Evolutionary conservation across 2,888 invertebrate genomes (phyloP).

Genomic region (Plutella xylostella): DNA sequence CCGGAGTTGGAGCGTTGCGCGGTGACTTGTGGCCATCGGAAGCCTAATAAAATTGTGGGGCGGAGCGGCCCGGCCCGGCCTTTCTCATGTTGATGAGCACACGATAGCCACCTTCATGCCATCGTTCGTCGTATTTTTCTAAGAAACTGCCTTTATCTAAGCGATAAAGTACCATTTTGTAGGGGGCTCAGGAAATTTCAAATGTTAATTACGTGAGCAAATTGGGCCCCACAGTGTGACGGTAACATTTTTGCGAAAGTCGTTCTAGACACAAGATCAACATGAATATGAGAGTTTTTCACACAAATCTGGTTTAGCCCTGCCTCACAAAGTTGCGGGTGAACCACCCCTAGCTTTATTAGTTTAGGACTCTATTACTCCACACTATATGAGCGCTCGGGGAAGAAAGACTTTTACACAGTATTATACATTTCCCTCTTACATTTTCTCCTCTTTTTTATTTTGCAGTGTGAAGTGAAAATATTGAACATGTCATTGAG

Average conservation of each 20-base stretch:
- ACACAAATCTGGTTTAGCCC: slow-evolving; percentile 51
- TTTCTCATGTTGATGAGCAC: slow-evolving; percentile 54
- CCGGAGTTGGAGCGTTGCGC: background rate
- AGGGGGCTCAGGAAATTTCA: slow-evolving; percentile 10
- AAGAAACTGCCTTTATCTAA: slow-evolving; percentile 24
- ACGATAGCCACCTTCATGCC: slow-evolving; percentile 12
- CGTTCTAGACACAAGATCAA: background rate
- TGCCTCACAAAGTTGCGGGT: slow-evolving; percentile 34
- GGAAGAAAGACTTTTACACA: background rate
- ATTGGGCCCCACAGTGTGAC: background rate
- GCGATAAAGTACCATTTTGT: slow-evolving; percentile 26
- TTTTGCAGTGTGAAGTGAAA: too few species aligned
- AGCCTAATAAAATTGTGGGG: slow-evolving; percentile 53
- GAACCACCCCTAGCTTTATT: slow-evolving; percentile 38
- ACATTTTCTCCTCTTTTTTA: too few species aligned
- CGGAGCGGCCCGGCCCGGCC: slow-evolving; percentile 31
- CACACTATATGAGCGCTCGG: slow-evolving; percentile 13
- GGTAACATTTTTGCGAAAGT: background rate
- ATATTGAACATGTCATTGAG: too few species aligned
- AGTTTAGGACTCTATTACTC: slow-evolving; percentile 61
- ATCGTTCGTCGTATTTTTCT: slow-evolving; percentile 5
- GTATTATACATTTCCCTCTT: too few species aligned
- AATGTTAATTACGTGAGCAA: slow-evolving; percentile 2
- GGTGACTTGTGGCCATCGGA: slow-evolving; percentile 19
- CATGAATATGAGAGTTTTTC: slow-evolving; percentile 29